Conservation (phyloP, 2,888 invertebrate species). For the Hirtodrosophila duncani region DNA sequence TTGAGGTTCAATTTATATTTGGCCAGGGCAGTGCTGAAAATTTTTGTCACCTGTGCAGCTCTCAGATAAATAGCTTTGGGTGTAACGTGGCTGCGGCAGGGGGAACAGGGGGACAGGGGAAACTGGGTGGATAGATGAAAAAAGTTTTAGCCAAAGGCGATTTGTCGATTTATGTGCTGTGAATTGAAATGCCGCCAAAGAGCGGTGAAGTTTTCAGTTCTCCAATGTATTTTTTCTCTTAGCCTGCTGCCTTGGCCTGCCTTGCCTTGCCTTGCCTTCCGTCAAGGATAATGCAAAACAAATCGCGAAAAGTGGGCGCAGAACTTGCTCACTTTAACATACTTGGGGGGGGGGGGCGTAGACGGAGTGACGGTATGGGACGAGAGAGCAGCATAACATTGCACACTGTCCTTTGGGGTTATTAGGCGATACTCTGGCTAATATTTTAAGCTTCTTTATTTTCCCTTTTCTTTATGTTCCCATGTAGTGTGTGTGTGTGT, state of each 20-base stretch:
- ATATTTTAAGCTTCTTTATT: too few species aligned
- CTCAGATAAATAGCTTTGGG: slow-evolving; percentile 56
- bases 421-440: too few species aligned
- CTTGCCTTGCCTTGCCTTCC: too few species aligned
- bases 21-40: slow-evolving; percentile 59
- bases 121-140: slow-evolving; percentile 26
- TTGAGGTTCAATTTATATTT: slow-evolving; percentile 63
- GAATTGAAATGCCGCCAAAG: slow-evolving; percentile 69
- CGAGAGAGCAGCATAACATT: slow-evolving; percentile 6
- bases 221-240: too few species aligned
- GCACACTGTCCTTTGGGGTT: slow-evolving; percentile 20
- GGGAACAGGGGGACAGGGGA: neutral
- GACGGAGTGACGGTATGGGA: slow-evolving; percentile 9
- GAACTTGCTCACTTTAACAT: too few species aligned
- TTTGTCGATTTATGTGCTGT: slow-evolving; percentile 68
- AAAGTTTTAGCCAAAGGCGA: slow-evolving; percentile 56
- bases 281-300: slow-evolving; percentile 53
- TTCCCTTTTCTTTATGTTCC: too few species aligned
- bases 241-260: too few species aligned
- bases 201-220: too few species aligned
- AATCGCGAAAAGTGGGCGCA: slow-evolving; percentile 34
- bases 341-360: neutral
- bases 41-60: slow-evolving; percentile 64
- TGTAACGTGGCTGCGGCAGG: too few species aligned
- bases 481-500: too few species aligned